These are phyloP conservation scores for Eugnorisma glareosa DNA, from an alignment of 2,888 invertebrate species.

Conservation along the genomic window DNA sequence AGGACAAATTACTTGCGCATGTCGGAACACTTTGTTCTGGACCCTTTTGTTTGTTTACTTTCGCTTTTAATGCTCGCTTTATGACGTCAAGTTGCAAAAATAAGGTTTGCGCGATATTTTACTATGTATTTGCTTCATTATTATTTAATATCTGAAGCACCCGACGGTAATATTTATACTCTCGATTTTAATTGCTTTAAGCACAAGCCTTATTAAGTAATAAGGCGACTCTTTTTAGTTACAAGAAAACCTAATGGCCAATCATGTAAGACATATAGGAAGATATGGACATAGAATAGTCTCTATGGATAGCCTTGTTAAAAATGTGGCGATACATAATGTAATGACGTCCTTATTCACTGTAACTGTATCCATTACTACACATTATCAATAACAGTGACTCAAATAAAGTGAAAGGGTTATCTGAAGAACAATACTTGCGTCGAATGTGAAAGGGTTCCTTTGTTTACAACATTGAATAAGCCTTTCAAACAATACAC, in stretches of 20 bases:
- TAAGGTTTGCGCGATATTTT: slow-evolving; percentile 49
- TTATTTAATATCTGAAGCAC: slow-evolving; percentile 26
- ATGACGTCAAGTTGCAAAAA: slow-evolving; percentile 62
- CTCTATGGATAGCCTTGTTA: not conserved
- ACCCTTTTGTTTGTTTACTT: slow-evolving; percentile 81
- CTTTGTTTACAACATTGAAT: slow-evolving; percentile 74
- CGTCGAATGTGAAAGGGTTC: slow-evolving; percentile 75
- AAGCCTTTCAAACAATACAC: slow-evolving; percentile 77
- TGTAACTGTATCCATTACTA: slow-evolving; percentile 12
- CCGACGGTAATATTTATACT: slow-evolving; percentile 36
- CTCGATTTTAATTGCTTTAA: slow-evolving; percentile 48
- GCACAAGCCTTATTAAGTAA: slow-evolving; percentile 20
- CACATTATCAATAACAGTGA: slow-evolving; percentile 40
- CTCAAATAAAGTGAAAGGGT: slow-evolving; percentile 66
- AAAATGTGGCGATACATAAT: slow-evolving; percentile 28
- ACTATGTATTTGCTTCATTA: slow-evolving; percentile 33
- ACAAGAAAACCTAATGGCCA: slow-evolving; percentile 12
- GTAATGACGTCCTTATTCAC: not conserved
- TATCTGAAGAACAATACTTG: slow-evolving; percentile 62
- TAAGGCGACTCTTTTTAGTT: slow-evolving; percentile 6
- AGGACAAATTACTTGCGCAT: slow-evolving; percentile 84
- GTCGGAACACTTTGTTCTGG: slow-evolving; percentile 82
- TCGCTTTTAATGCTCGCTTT: slow-evolving; percentile 78
- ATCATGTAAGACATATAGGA: not conserved
- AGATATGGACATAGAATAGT: not conserved